Conservation (phyloP, 2,113 vertebrate species). For the Onychorhynchus coronatus region DNA sequence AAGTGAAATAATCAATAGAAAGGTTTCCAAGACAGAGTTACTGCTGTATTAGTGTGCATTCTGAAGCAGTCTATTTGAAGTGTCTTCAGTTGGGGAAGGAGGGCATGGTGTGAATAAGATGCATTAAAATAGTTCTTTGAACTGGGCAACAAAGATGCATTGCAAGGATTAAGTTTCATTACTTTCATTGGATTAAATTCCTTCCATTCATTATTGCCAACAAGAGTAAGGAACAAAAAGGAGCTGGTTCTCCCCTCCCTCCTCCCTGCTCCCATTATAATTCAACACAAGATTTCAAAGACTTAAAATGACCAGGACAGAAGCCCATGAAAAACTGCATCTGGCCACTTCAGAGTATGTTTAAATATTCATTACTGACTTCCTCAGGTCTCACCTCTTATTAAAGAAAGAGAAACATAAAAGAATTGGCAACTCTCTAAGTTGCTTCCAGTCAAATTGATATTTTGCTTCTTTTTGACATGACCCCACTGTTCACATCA, state of each 20-base stretch:
- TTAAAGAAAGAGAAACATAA: neutral
- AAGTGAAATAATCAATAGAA: constrained; percentile 32
- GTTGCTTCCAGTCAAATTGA: neutral
- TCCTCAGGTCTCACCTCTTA: constrained; percentile 36
- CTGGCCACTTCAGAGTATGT: constrained; percentile 49
- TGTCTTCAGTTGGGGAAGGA: neutral
- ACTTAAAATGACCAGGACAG: constrained; percentile 48
- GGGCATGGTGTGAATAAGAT: constrained; percentile 29
- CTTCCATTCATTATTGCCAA: constrained; percentile 57
- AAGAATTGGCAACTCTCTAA: constrained; percentile 4
- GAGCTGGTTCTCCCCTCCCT: neutral
- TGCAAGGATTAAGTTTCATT: constrained; percentile 65
- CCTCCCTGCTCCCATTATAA: constrained; percentile 18
- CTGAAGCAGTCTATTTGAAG: constrained; percentile 27
- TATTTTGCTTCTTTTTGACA: constrained; percentile 1
- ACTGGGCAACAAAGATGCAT: constrained; percentile 62
- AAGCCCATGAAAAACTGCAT: constrained; percentile 41
- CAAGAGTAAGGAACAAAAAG: constrained; percentile 46
- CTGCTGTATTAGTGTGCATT: constrained; percentile 15
- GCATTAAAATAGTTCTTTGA: constrained; percentile 58
- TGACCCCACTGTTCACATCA: neutral
- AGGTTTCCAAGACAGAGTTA: constrained; percentile 32
- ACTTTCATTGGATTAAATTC: constrained; percentile 62
- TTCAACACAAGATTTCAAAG: constrained; percentile 61
- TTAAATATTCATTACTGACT: constrained; percentile 55